Evolutionary conservation across 1,140 invertebrate genomes (phyloP).

Genomic region (Pogonus chalceus): DNA sequence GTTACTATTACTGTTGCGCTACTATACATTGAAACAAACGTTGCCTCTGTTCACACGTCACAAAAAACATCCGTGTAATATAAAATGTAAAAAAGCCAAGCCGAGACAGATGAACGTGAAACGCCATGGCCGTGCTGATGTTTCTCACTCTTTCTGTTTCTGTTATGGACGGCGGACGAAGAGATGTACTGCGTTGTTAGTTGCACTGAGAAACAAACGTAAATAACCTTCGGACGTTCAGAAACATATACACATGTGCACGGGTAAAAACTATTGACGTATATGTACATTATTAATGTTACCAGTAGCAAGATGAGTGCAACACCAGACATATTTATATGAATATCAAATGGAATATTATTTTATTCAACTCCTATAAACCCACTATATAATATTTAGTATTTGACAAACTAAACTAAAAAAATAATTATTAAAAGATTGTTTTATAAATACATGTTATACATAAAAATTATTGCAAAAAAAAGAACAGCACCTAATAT

Average conservation of each 20-base stretch:
- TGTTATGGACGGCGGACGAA: neutral
- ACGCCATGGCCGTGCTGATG: neutral
- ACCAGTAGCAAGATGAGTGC: no score
- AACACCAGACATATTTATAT: no score
- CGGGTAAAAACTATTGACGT: neutral
- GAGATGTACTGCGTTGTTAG: neutral
- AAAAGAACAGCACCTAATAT: no score
- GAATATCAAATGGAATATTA: no score
- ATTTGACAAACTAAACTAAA: no score
- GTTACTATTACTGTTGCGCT: no score
- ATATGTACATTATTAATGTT: no score
- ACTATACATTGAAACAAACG: neutral
- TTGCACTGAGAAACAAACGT: neutral
- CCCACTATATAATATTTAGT: no score
- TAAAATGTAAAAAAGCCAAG: neutral
- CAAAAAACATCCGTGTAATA: slow-evolving; percentile 2
- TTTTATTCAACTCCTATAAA: no score
- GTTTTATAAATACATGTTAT: no score
- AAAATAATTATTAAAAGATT: no score
- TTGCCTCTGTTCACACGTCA: slow-evolving; percentile 8
- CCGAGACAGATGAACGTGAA: neutral
- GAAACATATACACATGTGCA: neutral
- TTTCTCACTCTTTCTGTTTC: neutral
- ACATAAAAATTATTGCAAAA: no score
- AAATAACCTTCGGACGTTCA: neutral